Conservation (phyloP, 2,797 vertebrate genomes). For the Diplodus puntazzo region DNA sequence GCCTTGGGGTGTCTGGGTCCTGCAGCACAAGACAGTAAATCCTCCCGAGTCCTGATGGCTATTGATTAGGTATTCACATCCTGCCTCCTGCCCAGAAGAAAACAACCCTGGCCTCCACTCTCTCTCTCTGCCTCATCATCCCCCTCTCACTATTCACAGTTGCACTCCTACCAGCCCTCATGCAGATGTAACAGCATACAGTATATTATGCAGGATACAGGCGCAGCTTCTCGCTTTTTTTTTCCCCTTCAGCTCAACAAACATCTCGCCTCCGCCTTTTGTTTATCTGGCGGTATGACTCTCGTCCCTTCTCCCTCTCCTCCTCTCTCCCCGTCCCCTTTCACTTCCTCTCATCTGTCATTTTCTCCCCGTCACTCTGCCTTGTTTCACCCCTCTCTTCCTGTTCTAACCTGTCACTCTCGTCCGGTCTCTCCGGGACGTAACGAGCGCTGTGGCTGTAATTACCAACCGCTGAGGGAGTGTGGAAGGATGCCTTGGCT, state of each 20-base stretch:
- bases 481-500: conserved; percentile 30
- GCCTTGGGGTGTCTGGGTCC: conserved; percentile 69
- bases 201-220: conserved; percentile 51
- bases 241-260: conserved; percentile 47
- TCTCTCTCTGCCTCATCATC: conserved; percentile 61
- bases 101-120: conserved; percentile 47
- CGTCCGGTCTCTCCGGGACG: conserved; percentile 33
- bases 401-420: conserved; percentile 50
- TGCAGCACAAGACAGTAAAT: conserved; percentile 76
- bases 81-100: conserved; percentile 60
- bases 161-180: conserved; percentile 37
- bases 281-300: conserved; percentile 46
- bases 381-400: conserved; percentile 50
- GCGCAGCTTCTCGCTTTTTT: conserved; percentile 27
- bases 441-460: conserved; percentile 32
- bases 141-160: conserved; percentile 47
- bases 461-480: conserved; percentile 51
- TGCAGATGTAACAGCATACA: conserved; percentile 43
- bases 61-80: conserved; percentile 82
- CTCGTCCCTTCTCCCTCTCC: conserved; percentile 12
- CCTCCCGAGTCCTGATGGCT: conserved; percentile 72
- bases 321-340: conserved; percentile 12
- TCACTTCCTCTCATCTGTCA: conserved; percentile 45
- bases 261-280: conserved; percentile 42
- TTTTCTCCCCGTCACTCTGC: conserved; percentile 36